Conservation (phyloP, 2,888 invertebrate genomes). For the Auanema freiburgensis region DNA sequence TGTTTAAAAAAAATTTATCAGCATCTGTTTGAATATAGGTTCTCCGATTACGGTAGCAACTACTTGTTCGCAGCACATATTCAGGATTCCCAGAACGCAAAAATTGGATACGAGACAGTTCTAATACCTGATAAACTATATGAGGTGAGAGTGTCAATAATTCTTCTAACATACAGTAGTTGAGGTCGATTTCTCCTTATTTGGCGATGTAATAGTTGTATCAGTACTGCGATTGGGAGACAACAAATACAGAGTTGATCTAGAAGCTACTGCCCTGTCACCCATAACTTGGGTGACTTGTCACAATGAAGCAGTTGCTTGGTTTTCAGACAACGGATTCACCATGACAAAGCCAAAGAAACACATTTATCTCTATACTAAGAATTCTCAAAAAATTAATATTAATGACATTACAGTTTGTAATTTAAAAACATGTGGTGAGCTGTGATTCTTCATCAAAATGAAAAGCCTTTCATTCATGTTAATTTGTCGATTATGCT, state of each 20-base stretch:
- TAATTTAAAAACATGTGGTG: slow-evolving; percentile 37
- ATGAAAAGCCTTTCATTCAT: no score
- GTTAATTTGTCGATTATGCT: no score
- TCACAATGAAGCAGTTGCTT: slow-evolving; percentile 30
- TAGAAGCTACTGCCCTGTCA: slow-evolving; percentile 37
- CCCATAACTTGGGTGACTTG: slow-evolving; percentile 60
- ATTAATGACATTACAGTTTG: slow-evolving; percentile 38
- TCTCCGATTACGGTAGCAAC: background rate
- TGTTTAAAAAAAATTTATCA: background rate
- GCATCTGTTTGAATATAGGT: background rate
- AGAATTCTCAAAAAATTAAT: slow-evolving; percentile 19
- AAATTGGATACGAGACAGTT: slow-evolving; percentile 10
- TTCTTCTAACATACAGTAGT: background rate
- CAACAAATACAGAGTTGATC: slow-evolving; percentile 30
- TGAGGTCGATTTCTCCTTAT: slow-evolving; percentile 27
- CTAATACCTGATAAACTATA: slow-evolving; percentile 9
- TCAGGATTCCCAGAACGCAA: background rate
- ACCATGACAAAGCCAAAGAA: slow-evolving; percentile 30
- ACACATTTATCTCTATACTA: slow-evolving; percentile 19
- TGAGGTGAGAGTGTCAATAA: slow-evolving; percentile 4
- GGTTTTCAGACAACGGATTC: slow-evolving; percentile 57
- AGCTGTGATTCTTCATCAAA: background rate
- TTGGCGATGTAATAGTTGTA: slow-evolving; percentile 34
- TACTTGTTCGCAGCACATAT: background rate
- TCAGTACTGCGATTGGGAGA: slow-evolving; percentile 22